phyloP scores from a whole-genome alignment of 2,113 vertebrate genomes.

The Sceloporus tristichus region DNA sequence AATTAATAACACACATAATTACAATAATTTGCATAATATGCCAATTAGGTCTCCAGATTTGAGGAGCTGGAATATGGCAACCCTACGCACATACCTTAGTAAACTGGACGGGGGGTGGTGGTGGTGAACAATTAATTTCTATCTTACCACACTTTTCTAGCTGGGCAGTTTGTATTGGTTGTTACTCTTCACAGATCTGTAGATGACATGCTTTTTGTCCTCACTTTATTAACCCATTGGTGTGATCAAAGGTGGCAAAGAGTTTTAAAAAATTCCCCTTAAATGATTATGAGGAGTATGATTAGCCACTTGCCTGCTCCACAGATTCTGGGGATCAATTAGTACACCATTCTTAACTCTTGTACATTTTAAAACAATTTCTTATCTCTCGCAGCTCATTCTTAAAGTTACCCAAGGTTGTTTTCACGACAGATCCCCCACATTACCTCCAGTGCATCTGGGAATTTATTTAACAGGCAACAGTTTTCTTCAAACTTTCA shows the following conservation, averaged over 20 bases:
- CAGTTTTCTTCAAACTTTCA: slow-evolving; percentile 71
- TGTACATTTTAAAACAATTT: slow-evolving; percentile 29
- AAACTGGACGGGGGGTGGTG: neutral
- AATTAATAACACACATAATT: too few relatives aligned
- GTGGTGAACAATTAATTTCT: neutral
- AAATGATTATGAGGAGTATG: neutral
- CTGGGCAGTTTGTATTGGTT: neutral
- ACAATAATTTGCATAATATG: too few relatives aligned
- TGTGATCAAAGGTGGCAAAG: neutral
- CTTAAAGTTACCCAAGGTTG: neutral
- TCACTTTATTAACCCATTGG: neutral
- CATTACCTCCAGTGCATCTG: neutral
- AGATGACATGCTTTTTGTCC: neutral
- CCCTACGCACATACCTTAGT: neutral
- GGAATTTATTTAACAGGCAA: slow-evolving; percentile 52
- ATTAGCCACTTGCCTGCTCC: neutral
- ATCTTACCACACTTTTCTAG: neutral
- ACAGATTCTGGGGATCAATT: neutral
- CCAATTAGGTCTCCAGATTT: too few relatives aligned
- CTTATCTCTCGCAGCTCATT: slow-evolving; percentile 1
- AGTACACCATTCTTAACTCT: slow-evolving; percentile 2
- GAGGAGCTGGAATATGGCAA: too few relatives aligned
- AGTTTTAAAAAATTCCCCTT: neutral
- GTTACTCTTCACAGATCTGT: neutral
- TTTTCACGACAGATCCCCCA: neutral